Conservation (phyloP, 2,113 vertebrate genomes). For the Ptilonorhynchus violaceus region DNA sequence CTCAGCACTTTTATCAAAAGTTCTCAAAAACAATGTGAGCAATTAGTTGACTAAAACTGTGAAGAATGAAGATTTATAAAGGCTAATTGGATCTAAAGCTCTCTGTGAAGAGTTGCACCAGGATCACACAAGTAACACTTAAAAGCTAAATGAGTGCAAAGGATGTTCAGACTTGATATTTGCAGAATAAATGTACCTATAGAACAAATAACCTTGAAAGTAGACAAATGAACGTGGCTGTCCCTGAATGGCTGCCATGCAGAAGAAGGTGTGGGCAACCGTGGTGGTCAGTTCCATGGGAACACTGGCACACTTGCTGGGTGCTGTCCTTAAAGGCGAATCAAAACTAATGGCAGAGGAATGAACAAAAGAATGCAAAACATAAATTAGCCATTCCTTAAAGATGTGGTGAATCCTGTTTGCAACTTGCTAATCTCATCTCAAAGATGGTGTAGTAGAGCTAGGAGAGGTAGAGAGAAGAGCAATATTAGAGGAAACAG, state of each 20-base stretch:
- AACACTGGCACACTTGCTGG: not conserved
- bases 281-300: rapidly evolving
- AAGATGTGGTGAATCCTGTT: not conserved
- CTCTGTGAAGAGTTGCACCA: not conserved
- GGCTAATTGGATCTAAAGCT: not conserved
- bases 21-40: not conserved
- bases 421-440: not conserved
- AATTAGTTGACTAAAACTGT: not conserved
- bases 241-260: not conserved
- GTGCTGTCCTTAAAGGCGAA: not conserved
- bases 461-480: not conserved
- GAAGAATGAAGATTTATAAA: not conserved
- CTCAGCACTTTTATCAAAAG: not conserved
- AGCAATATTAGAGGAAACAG: not conserved
- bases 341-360: not conserved
- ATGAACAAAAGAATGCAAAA: not conserved
- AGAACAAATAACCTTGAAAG: not conserved
- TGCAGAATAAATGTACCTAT: not conserved
- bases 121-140: not conserved
- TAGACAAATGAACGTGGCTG: not conserved
- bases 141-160: not conserved
- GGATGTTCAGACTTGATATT: not conserved
- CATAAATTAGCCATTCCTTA: not conserved
- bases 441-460: not conserved
- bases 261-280: not conserved